A percentile compares a stretch with the other conserved stretches of the same genome.
These are phyloP conservation scores for Pegoplata infirma DNA, from an alignment of 2,888 invertebrate species.

Conservation along the genomic window DNA sequence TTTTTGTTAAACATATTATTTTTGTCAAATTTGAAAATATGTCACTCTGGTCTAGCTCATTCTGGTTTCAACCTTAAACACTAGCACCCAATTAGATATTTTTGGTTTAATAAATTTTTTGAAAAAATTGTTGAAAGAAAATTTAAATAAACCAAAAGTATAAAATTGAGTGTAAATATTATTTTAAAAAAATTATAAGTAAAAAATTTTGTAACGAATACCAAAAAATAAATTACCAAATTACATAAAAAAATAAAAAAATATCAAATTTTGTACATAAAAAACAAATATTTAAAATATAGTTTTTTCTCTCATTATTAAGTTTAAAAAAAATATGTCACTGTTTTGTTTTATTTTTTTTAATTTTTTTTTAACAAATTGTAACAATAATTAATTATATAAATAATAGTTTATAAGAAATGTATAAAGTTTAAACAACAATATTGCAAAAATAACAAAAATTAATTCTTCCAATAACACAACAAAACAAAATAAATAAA, in stretches of 20 bases:
- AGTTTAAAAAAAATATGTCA: slow-evolving; percentile 19
- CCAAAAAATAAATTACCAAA: not conserved
- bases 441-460: slow-evolving; percentile 33
- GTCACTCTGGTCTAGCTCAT: too few relatives aligned
- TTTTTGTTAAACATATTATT: too few relatives aligned
- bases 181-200: not conserved
- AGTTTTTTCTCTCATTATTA: not conserved
- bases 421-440: slow-evolving; percentile 54
- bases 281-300: not conserved
- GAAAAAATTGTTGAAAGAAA: too few relatives aligned
- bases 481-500: slow-evolving; percentile 17
- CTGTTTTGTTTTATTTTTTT: not conserved
- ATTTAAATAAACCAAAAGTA: not conserved
- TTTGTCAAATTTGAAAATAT: too few relatives aligned
- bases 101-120: too few relatives aligned
- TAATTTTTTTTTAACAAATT: slow-evolving; percentile 34
- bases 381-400: slow-evolving; percentile 59
- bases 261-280: slow-evolving; percentile 21
- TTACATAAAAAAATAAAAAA: not conserved
- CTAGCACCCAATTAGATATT: too few relatives aligned
- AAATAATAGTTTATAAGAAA: slow-evolving; percentile 50
- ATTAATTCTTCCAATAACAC: slow-evolving; percentile 51
- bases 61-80: too few relatives aligned
- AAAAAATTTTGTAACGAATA: not conserved
- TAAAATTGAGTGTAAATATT: not conserved